A percentile compares a stretch with the other conserved stretches of the same genome.
Evolutionary conservation across 2,888 invertebrate species (phyloP).

Genomic region (Pseudanteris insignis): DNA sequence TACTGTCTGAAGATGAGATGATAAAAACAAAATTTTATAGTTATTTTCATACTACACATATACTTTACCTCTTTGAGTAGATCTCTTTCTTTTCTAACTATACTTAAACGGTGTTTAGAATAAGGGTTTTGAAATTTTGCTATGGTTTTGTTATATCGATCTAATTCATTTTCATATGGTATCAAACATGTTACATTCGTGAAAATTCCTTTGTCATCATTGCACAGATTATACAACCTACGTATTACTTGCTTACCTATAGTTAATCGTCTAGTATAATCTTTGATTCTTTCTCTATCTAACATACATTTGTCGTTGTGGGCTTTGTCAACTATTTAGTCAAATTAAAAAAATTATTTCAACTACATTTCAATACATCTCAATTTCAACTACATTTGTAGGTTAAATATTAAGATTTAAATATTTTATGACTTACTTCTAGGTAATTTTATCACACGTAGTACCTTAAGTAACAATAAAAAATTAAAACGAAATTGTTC

Average conservation of each 20-base stretch:
- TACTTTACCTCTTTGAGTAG: background rate
- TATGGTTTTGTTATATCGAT: background rate
- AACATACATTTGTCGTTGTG: background rate
- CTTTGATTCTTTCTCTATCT: background rate
- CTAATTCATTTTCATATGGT: background rate
- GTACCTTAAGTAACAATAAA: too few relatives aligned
- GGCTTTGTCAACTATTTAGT: too few relatives aligned
- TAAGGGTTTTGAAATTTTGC: background rate
- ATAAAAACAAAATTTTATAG: background rate
- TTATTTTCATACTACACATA: too few relatives aligned
- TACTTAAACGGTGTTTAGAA: background rate
- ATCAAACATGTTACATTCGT: background rate
- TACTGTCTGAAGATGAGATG: too few relatives aligned
- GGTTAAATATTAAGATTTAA: too few relatives aligned
- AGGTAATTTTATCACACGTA: too few relatives aligned
- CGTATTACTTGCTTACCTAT: background rate
- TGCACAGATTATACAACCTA: background rate
- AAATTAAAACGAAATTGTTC: too few relatives aligned
- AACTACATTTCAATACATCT: too few relatives aligned
- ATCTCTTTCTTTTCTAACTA: background rate
- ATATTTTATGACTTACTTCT: too few relatives aligned
- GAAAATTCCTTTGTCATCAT: background rate
- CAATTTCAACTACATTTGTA: too few relatives aligned
- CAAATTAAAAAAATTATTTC: too few relatives aligned
- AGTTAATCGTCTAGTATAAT: background rate